Percentiles rank a stretch among this genome's conserved stretches.
Conservation (phyloP, 2,888 invertebrate genomes). For the Syrista parreyssii region DNA sequence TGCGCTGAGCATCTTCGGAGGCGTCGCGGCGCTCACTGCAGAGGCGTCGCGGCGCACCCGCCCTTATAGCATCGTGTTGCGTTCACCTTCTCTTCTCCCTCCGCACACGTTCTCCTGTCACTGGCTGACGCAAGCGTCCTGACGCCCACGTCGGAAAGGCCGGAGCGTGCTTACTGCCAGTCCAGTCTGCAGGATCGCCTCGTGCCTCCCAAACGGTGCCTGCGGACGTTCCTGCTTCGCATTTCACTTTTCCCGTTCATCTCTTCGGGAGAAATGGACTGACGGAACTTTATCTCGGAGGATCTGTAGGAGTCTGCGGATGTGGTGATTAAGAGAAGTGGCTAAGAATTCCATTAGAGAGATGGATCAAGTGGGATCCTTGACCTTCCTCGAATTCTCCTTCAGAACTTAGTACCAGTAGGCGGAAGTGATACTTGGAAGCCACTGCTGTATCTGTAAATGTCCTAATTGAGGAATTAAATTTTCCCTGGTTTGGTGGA, state of each 20-base stretch:
- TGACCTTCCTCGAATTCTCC: too few relatives aligned
- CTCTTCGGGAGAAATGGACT: background rate
- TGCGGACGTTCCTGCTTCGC: too few relatives aligned
- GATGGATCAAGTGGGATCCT: too few relatives aligned
- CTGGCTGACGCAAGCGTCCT: slow-evolving; percentile 42
- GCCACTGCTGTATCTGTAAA: too few relatives aligned
- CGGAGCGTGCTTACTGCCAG: slow-evolving; percentile 12
- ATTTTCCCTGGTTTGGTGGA: too few relatives aligned
- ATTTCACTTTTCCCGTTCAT: background rate
- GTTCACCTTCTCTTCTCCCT: slow-evolving; percentile 35
- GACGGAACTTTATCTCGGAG: too few relatives aligned
- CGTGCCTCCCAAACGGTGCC: slow-evolving; percentile 14
- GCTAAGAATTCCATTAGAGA: too few relatives aligned
- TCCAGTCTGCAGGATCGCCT: slow-evolving; percentile 32
- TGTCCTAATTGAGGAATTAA: too few relatives aligned
- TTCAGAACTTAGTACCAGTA: too few relatives aligned
- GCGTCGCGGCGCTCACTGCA: slow-evolving; percentile 64
- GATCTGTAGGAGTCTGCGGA: too few relatives aligned
- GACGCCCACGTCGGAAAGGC: slow-evolving; percentile 7
- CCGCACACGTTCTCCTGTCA: slow-evolving; percentile 22
- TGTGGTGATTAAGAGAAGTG: too few relatives aligned
- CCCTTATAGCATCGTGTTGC: slow-evolving; percentile 63
- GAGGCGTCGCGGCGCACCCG: slow-evolving; percentile 62
- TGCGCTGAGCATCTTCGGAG: slow-evolving; percentile 13
- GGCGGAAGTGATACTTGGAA: too few relatives aligned